Conservation (phyloP, 2,113 vertebrate species). For the Sakesphorus luctuosus region DNA sequence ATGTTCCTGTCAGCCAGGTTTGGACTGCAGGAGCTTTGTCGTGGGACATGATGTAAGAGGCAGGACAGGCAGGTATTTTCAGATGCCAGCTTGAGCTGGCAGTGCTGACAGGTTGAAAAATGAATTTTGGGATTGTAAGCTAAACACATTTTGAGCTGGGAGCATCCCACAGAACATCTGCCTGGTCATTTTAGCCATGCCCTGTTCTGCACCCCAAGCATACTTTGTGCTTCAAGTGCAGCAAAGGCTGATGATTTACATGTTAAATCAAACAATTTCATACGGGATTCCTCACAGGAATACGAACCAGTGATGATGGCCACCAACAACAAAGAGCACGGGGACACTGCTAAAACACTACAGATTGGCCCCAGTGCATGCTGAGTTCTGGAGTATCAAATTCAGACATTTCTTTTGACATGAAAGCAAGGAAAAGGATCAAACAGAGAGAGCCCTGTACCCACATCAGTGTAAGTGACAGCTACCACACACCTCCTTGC, state of each 20-base stretch:
- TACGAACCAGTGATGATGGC: background rate
- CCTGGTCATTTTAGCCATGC: constrained; percentile 5
- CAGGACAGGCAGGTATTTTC: constrained; percentile 31
- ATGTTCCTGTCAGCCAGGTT: background rate
- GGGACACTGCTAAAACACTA: background rate
- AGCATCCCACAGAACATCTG: constrained; percentile 33
- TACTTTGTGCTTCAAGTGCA: background rate
- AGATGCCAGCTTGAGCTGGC: background rate
- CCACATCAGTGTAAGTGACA: background rate
- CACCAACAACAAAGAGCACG: background rate
- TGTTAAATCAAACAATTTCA: background rate
- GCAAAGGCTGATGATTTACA: background rate
- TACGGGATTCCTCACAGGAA: background rate
- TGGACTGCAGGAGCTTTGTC: constrained; percentile 11
- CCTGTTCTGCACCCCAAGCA: constrained; percentile 3
- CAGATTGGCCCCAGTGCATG: background rate
- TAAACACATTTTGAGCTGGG: constrained; percentile 19
- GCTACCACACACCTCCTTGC: background rate
- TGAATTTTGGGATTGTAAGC: background rate
- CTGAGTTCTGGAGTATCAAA: background rate
- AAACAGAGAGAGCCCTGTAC: background rate
- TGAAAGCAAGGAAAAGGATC: background rate
- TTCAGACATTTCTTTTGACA: background rate
- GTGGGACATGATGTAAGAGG: background rate
- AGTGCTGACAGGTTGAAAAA: constrained; percentile 25